Conservation (phyloP, 2,113 vertebrate species). For the Athene noctua region DNA sequence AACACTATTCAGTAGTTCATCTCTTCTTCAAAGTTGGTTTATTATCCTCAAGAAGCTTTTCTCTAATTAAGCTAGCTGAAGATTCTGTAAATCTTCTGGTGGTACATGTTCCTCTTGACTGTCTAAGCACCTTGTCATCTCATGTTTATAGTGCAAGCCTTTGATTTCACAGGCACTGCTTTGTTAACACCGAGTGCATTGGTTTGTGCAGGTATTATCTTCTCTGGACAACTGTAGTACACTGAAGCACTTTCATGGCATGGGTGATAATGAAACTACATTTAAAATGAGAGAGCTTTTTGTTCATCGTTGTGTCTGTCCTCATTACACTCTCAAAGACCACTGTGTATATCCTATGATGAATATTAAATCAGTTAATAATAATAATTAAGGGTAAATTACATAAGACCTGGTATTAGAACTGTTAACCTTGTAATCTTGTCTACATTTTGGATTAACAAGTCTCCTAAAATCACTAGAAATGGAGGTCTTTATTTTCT, state of each 20-base stretch:
- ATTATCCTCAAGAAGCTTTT: conserved; percentile 6
- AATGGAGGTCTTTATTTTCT: neutral
- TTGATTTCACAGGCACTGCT: neutral
- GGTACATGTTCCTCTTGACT: neutral
- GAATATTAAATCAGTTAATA: neutral
- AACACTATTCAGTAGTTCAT: neutral
- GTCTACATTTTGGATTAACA: neutral
- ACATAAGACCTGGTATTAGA: neutral
- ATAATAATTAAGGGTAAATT: neutral
- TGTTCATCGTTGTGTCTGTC: neutral
- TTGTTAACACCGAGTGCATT: neutral
- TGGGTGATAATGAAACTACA: neutral
- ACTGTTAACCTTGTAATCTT: neutral
- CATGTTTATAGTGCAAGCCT: neutral
- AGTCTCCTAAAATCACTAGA: neutral
- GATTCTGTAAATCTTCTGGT: neutral
- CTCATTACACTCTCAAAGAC: neutral
- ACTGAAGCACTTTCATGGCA: neutral
- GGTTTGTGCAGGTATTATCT: neutral
- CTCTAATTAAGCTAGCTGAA: conserved; percentile 7
- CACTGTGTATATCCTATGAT: neutral
- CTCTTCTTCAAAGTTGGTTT: neutral
- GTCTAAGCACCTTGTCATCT: neutral
- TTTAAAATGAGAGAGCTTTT: neutral
- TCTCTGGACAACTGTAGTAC: neutral